phyloP scores from a whole-genome alignment of 2,888 invertebrate species.

The Molanna angustata region DNA sequence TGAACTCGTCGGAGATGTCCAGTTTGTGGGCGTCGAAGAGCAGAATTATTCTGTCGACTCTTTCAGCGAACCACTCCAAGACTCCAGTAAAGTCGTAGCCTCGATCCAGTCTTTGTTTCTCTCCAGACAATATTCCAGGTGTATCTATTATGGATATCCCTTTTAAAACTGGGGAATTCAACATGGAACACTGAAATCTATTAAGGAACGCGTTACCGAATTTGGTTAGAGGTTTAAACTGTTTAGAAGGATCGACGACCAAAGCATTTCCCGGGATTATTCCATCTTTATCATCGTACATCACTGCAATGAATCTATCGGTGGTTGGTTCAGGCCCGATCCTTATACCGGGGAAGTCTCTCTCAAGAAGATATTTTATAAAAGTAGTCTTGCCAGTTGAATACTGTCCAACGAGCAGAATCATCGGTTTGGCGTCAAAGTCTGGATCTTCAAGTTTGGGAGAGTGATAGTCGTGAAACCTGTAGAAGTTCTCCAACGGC shows the following conservation, averaged over 20 bases:
- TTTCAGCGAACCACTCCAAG: constrained; percentile 98
- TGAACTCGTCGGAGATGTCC: constrained; percentile 98
- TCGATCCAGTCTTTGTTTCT: constrained; percentile 89
- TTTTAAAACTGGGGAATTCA: constrained; percentile 86
- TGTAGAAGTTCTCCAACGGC: constrained; percentile 85
- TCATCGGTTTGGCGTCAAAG: constrained; percentile 98
- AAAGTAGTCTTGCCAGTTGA: constrained; percentile 98
- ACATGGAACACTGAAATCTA: constrained; percentile 91
- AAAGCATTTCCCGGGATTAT: constrained; percentile 96
- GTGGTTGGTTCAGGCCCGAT: constrained; percentile 99
- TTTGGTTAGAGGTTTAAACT: constrained; percentile 91
- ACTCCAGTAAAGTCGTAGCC: constrained; percentile 98
- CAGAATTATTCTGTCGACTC: constrained; percentile 95
- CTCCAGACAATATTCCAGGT: constrained; percentile 93
- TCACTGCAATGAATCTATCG: constrained; percentile 97
- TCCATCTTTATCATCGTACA: constrained; percentile 90
- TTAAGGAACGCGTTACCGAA: constrained; percentile 98
- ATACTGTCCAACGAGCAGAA: constrained; percentile 94
- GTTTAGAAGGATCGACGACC: constrained; percentile 95
- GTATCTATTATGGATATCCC: constrained; percentile 97
- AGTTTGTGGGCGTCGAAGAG: constrained; percentile 98
- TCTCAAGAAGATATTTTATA: constrained; percentile 86
- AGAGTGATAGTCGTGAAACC: constrained; percentile 94
- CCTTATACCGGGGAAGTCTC: constrained; percentile 95
- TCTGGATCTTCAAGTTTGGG: constrained; percentile 96